Percentiles rank a stretch among this genome's conserved stretches.
These are phyloP conservation scores for Spatulosminthurus flaviceps DNA, from an alignment of 2,888 invertebrate genomes.

Conservation along the genomic window DNA sequence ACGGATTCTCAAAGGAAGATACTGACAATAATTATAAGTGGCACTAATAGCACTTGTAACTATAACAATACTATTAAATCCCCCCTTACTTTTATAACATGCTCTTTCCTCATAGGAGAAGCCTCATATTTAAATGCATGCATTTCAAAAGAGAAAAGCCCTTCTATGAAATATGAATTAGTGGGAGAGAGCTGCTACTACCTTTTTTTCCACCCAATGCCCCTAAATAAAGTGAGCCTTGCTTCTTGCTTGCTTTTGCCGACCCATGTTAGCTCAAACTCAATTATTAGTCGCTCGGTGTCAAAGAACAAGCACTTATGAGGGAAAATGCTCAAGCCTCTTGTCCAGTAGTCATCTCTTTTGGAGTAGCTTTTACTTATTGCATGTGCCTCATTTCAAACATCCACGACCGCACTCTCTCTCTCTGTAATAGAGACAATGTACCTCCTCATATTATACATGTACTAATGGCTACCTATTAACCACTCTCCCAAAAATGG, in stretches of 20 bases:
- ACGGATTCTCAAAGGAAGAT: background rate
- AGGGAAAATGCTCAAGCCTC: background rate
- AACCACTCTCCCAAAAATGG: background rate
- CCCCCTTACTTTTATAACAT: no score
- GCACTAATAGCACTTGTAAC: no score
- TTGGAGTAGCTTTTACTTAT: background rate
- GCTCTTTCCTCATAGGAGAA: no score
- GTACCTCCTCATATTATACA: no score
- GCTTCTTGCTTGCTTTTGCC: background rate
- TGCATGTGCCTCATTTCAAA: background rate
- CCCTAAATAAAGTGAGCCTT: background rate
- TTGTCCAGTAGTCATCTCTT: background rate
- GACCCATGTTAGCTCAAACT: conserved; percentile 13
- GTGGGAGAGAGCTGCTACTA: background rate
- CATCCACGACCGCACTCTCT: background rate
- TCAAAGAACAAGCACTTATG: conserved; percentile 14
- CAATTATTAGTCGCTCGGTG: conserved; percentile 13
- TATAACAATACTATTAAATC: no score
- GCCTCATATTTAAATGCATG: background rate
- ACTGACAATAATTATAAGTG: background rate
- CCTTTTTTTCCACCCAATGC: background rate
- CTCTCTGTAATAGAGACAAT: no score
- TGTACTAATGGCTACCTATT: background rate
- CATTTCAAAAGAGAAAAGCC: background rate
- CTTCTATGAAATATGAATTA: background rate